These are phyloP conservation scores for Colostygia pectinataria DNA, from an alignment of 2,888 invertebrate genomes.

Conservation along the genomic window DNA sequence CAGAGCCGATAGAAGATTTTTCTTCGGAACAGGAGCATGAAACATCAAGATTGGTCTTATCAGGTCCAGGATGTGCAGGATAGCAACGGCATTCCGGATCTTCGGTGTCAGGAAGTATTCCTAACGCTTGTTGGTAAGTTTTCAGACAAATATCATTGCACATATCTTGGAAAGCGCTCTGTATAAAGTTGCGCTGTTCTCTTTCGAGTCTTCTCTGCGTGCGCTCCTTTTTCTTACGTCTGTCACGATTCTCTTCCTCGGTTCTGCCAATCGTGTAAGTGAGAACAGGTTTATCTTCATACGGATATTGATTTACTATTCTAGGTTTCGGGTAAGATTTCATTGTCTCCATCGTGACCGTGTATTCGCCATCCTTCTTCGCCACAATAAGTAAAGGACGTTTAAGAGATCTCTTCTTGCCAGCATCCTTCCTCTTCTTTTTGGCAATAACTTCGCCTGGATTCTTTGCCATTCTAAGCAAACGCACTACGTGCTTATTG, in stretches of 20 bases:
- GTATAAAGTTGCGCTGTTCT: conserved; percentile 66
- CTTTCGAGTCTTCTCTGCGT: conserved; percentile 64
- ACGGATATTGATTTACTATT: conserved; percentile 66
- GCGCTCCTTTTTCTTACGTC: conserved; percentile 64
- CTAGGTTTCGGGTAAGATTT: conserved; percentile 60
- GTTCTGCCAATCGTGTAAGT: conserved; percentile 72
- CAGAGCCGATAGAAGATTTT: conserved; percentile 51
- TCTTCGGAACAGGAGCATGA: conserved; percentile 74
- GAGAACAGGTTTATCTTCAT: conserved; percentile 67
- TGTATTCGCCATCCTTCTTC: conserved; percentile 71
- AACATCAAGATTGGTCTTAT: conserved; percentile 50
- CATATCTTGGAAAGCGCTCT: conserved; percentile 69
- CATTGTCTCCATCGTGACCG: conserved; percentile 75
- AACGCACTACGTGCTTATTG: conserved; percentile 64
- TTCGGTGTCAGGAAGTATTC: conserved; percentile 63
- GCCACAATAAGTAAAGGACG: conserved; percentile 67
- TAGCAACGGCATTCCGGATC: conserved; percentile 65
- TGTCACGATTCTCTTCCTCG: conserved; percentile 66
- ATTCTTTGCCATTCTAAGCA: conserved; percentile 65
- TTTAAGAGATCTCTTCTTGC: conserved; percentile 60
- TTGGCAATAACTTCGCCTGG: conserved; percentile 60
- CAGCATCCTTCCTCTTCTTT: conserved; percentile 58
- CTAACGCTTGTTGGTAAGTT: conserved; percentile 73
- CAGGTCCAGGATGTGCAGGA: conserved; percentile 54
- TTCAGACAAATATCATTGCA: conserved; percentile 73